phyloP scores from a whole-genome alignment of 2,113 vertebrate species.

The Chrysemys picta region DNA sequence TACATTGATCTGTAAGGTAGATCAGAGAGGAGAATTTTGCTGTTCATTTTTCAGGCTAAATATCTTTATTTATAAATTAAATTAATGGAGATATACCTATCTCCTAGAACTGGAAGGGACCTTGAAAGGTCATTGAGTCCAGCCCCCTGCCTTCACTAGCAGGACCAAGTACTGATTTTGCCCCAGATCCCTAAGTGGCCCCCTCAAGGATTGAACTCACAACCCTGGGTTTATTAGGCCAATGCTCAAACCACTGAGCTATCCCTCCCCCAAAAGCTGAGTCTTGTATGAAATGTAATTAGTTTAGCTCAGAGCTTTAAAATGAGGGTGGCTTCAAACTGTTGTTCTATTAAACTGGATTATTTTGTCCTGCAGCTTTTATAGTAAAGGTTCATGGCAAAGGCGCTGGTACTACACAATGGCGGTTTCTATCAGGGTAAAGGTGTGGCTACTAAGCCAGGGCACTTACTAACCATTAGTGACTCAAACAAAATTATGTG shows the following conservation, averaged over 20 bases:
- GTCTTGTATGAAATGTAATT: not conserved
- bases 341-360: not conserved
- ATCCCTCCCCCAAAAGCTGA: not conserved
- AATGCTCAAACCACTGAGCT: too few species aligned
- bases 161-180: too few species aligned
- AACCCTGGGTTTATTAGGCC: too few species aligned
- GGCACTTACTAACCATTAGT: not conserved
- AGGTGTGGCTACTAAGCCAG: not conserved
- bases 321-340: not conserved
- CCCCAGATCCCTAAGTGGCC: too few species aligned
- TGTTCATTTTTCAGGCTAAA: not conserved
- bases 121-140: too few species aligned
- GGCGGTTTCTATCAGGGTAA: not conserved
- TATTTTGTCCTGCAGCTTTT: not conserved
- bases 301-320: not conserved
- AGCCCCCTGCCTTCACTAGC: too few species aligned
- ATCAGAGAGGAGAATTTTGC: not conserved
- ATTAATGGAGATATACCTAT: too few species aligned
- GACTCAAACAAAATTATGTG: not conserved
- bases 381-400: rapidly evolving
- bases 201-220: too few species aligned
- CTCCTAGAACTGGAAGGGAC: too few species aligned
- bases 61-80: not conserved
- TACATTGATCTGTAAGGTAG: rapidly evolving
- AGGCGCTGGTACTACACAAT: not conserved